phyloP scores from a whole-genome alignment of 1,140 invertebrate genomes.

The Drosophila sturtevanti region DNA sequence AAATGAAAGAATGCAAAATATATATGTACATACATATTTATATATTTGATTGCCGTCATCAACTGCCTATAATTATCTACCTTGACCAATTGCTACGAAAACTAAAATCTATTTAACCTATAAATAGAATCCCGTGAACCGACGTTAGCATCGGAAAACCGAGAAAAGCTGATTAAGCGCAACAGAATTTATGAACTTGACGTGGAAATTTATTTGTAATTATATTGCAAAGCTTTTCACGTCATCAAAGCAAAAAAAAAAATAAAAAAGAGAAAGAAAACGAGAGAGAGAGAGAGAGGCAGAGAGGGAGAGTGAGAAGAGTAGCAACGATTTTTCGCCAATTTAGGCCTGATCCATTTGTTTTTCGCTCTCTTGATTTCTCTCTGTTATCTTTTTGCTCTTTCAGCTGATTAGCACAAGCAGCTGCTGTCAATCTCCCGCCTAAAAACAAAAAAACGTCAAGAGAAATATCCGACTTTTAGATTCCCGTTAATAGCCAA shows the following conservation, averaged over 20 bases:
- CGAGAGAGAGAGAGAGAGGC: neutral
- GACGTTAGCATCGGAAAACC: slow-evolving; percentile 54
- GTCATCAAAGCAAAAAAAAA: slow-evolving; percentile 36
- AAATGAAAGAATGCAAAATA: neutral
- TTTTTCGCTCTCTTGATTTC: neutral
- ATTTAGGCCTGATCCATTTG: slow-evolving; percentile 60
- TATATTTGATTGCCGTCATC: slow-evolving; percentile 47
- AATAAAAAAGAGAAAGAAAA: neutral
- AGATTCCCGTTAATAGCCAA: neutral
- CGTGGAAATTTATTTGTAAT: slow-evolving; percentile 74
- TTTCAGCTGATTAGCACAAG: slow-evolving; percentile 59
- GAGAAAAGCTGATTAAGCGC: slow-evolving; percentile 66
- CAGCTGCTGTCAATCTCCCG: slow-evolving; percentile 45
- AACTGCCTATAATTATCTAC: slow-evolving; percentile 70
- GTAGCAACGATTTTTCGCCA: slow-evolving; percentile 46
- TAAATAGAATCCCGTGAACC: slow-evolving; percentile 42
- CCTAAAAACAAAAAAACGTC: slow-evolving; percentile 12
- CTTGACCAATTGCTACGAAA: slow-evolving; percentile 62
- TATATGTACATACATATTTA: no score
- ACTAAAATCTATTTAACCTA: slow-evolving; percentile 37
- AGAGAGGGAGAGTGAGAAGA: neutral
- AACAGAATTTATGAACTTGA: slow-evolving; percentile 70
- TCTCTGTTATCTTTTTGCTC: slow-evolving; percentile 23
- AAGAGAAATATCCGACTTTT: neutral
- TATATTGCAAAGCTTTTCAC: slow-evolving; percentile 71